A percentile compares a stretch with the other conserved stretches of the same genome.
These are phyloP conservation scores for Phragmatobia fuliginosa DNA, from an alignment of 2,888 invertebrate species.

Conservation along the genomic window DNA sequence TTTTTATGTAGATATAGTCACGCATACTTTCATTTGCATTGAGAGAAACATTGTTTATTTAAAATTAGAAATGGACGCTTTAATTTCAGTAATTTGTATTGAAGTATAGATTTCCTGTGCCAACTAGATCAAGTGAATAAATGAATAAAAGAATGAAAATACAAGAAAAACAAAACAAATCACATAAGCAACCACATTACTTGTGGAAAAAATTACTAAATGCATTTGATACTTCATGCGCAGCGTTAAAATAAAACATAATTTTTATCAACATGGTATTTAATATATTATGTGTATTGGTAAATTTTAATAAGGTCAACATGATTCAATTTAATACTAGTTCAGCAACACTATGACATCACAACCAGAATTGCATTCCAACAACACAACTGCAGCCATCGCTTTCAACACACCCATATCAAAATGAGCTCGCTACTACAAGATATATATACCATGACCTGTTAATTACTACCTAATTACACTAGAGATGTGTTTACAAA, in stretches of 20 bases:
- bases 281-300: background rate
- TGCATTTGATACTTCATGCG: too few relatives aligned
- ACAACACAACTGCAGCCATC: conserved; percentile 11
- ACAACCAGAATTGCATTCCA: conserved; percentile 11
- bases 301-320: background rate
- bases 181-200: background rate
- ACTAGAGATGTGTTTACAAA: conserved; percentile 20
- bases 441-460: conserved; percentile 21
- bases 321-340: background rate
- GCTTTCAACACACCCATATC: conserved; percentile 6
- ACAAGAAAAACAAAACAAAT: background rate
- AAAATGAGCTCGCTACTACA: conserved; percentile 28
- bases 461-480: conserved; percentile 29
- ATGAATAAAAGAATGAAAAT: conserved; percentile 8
- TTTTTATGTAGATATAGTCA: too few relatives aligned
- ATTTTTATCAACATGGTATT: background rate
- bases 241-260: background rate
- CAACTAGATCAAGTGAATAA: conserved; percentile 1
- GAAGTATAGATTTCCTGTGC: background rate
- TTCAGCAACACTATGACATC: conserved; percentile 32
- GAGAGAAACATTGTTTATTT: too few relatives aligned
- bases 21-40: too few relatives aligned
- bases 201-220: background rate
- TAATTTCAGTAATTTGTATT: too few relatives aligned
- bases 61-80: too few relatives aligned